Base-by-base conservation (phyloP, 2,888 invertebrate species). In the Leucania comma region DNA sequence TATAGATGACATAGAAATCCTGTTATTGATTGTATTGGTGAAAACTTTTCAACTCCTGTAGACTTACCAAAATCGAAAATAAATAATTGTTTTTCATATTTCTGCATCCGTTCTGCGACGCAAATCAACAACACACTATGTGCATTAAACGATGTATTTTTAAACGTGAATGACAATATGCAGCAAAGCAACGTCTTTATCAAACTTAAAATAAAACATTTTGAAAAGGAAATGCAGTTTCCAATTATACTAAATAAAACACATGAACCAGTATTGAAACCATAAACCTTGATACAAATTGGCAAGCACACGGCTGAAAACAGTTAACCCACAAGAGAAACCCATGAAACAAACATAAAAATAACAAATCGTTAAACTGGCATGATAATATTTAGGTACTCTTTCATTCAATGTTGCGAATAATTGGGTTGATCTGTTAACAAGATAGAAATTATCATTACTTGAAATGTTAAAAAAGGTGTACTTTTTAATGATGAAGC, bases 201-300 rank as follows among this genome's bases (percentile, higher is more conserved):
- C n/a, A 53, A 46, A 32, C 1, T 4, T n/a, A 29, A 38, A 42
- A 4, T 1, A 12, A 66, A 58, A 26, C 4, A 38, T 20, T 48
- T n/a, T 5, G 4, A n/a, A 48, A 59, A 42, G 38, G 12, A 42
- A 68, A 68, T 75, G 42, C 68, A 60, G 22, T 42, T 68, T 42
- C 5, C 10, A 42, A 46, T 22, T 20, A 64, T 67, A 14, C 17
- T 24, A 10, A 12, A 35, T 6, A 72, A 42, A 50, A 72, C 35
- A 57, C 46, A 58, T 48, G 38, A 48, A 68, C 6, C 12, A 48
- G 20, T 20, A 75, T 68, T 54, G 57, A 72, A 58, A 35, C 50
- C 22, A 56, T 48, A 74, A 79, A 67, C 80, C 60, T 64, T 64
- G 35, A 60, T 77, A 51, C 29, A 35, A 73, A 77, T 79, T 77